These are phyloP conservation scores for Tamandua tetradactyla DNA, from an alignment of 2,797 vertebrate species.

Conservation along the genomic window DNA sequence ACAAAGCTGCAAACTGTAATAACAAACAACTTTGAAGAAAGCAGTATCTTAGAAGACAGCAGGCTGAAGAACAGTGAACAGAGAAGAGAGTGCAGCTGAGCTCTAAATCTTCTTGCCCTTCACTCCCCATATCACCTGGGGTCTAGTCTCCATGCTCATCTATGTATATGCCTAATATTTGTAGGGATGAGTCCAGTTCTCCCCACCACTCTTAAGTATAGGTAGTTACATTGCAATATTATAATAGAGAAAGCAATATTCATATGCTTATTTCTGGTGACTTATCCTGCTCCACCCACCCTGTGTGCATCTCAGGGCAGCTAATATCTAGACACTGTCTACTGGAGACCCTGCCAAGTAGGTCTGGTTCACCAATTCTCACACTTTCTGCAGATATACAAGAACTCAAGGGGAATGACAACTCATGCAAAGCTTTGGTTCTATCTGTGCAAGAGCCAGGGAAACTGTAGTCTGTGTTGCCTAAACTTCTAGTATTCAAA, in stretches of 20 bases:
- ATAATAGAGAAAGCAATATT: not conserved
- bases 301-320: not conserved
- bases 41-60: not conserved
- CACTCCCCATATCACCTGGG: not conserved
- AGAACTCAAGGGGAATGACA: slow-evolving; percentile 21
- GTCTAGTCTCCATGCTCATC: not conserved
- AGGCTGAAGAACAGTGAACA: not conserved
- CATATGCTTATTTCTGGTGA: not conserved
- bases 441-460: slow-evolving; percentile 45
- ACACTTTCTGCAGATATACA: not conserved
- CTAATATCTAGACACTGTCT: slow-evolving; percentile 44
- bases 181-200: not conserved
- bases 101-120: not conserved
- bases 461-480: slow-evolving; percentile 49
- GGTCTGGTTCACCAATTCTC: slow-evolving; percentile 33
- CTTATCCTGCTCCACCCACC: not conserved
- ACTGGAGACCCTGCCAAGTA: slow-evolving; percentile 32
- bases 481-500: slow-evolving; percentile 51
- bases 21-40: not conserved
- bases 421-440: slow-evolving; percentile 56
- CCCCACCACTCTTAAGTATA: not conserved
- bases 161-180: not conserved
- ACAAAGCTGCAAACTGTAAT: not conserved
- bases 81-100: too few species aligned
- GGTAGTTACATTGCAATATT: not conserved